Conservation (phyloP, 2,113 vertebrate species). For the Formicarius rufipectus region DNA sequence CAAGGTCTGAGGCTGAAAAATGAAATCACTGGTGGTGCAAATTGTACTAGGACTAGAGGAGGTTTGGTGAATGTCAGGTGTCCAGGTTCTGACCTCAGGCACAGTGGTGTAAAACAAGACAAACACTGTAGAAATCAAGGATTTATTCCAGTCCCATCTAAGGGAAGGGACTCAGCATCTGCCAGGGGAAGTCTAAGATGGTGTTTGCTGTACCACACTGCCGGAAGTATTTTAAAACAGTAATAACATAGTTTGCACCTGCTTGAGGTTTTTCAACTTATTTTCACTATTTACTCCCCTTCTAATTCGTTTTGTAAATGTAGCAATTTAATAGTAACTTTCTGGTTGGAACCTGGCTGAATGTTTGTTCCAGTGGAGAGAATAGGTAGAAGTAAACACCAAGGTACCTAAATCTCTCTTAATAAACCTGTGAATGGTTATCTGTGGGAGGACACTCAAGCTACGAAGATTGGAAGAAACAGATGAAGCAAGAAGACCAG, state of each 20-base stretch:
- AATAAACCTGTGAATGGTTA: neutral
- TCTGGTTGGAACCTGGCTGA: neutral
- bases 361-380: neutral
- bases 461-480: too few species aligned
- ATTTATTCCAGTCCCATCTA: neutral
- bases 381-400: neutral
- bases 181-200: neutral
- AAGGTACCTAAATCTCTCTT: neutral
- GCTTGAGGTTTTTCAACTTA: neutral
- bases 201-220: neutral
- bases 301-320: neutral
- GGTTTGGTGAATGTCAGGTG: neutral
- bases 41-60: neutral
- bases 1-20: constrained; percentile 22
- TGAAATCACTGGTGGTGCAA: neutral
- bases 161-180: neutral
- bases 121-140: neutral
- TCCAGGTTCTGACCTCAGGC: neutral
- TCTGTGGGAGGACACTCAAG: too few species aligned
- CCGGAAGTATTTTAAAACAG: neutral
- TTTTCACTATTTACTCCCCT: neutral
- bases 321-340: neutral
- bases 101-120: neutral
- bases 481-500: too few species aligned
- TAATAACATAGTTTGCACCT: neutral